Evolutionary conservation across 2,797 vertebrate genomes (phyloP), one percentile per base, ranked within the genome.

Genomic region (Pristis pectinata): DNA sequence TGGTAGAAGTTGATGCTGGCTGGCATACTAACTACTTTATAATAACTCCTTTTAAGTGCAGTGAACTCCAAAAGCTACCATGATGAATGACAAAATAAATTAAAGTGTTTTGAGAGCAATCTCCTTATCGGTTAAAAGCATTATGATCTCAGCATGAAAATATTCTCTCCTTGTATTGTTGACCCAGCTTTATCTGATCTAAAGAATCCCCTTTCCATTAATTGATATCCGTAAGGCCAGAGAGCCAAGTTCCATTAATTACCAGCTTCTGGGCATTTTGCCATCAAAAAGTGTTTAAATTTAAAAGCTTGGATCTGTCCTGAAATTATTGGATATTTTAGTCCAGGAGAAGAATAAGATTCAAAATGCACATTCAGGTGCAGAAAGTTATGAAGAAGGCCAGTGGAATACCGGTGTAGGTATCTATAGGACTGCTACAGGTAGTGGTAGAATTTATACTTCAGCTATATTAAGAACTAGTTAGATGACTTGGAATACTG

Each of bases 81-180:
- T 41, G 59, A 91, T 67, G 87, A 91, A 67, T 67, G 44, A 67
- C 64, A 91, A 22, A 67, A 91, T 37, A 59, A 56, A 10, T 85
- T 53, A 22, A 89, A 61, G 9, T 91, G n/a, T 91, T 41, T 64
- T 67, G n/a, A 2, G 34, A 67, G 59, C 59, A 67, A 91, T 24
- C 61, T 91, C n/a, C n/a, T 91, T 67, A 91, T 91, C 87, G 91
- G 87, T 19, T 91, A 91, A 91, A 91, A 91, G 59, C 87, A 24
- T 91, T 34, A 22, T 37, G 59, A 64, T 64, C 87, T 37, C 87
- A 67, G 37, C n/a, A 37, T 37, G 59, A 91, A 64, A n/a, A 91
- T 91, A 37, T 34, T 91, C 5, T 67, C 67, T 91, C n/a, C n/a
- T 61, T 37, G n/a, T 8, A 10, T 67, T 91, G 61, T 91, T 91